Conservation (phyloP, 2,888 invertebrate species). For the Dexiosoma caninum region DNA sequence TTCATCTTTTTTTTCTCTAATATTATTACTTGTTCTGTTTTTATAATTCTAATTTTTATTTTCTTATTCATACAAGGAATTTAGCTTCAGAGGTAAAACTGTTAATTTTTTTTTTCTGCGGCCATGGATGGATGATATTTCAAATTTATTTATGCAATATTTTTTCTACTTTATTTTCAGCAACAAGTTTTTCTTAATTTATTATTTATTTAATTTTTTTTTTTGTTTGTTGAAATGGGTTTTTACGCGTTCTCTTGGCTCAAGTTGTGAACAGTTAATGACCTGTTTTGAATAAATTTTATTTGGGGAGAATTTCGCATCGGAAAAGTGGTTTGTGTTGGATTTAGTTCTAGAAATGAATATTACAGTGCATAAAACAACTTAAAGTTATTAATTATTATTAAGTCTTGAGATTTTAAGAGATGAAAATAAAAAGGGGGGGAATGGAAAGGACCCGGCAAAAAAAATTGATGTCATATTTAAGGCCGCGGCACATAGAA, state of each 20-base stretch:
- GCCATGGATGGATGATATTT: conserved; percentile 43
- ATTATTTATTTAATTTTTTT: not conserved
- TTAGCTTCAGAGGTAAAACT: conserved; percentile 3
- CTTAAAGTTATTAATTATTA: too few relatives aligned
- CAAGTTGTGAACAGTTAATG: conserved; percentile 35
- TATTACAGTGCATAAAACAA: too few relatives aligned
- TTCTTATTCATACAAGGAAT: not conserved
- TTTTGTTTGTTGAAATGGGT: not conserved
- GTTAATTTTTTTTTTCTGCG: conserved; percentile 14
- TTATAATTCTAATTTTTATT: conserved; percentile 20
- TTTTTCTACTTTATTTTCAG: not conserved
- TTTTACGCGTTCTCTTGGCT: conserved; percentile 12
- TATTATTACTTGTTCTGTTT: conserved; percentile 11
- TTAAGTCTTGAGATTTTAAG: too few relatives aligned
- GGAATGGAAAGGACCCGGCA: too few relatives aligned
- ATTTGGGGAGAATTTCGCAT: not conserved
- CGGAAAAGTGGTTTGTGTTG: not conserved
- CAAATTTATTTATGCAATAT: conserved; percentile 28
- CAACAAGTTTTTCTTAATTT: conserved; percentile 25
- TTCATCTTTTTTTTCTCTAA: too few relatives aligned
- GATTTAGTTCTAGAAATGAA: too few relatives aligned
- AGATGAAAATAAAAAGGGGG: too few relatives aligned
- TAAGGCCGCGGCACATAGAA: too few relatives aligned
- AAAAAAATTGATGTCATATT: too few relatives aligned
- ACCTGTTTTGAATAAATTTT: conserved; percentile 39